Evolutionary conservation across 2,888 invertebrate species (phyloP).

Genomic region (Lamellibrachia satsuma): DNA sequence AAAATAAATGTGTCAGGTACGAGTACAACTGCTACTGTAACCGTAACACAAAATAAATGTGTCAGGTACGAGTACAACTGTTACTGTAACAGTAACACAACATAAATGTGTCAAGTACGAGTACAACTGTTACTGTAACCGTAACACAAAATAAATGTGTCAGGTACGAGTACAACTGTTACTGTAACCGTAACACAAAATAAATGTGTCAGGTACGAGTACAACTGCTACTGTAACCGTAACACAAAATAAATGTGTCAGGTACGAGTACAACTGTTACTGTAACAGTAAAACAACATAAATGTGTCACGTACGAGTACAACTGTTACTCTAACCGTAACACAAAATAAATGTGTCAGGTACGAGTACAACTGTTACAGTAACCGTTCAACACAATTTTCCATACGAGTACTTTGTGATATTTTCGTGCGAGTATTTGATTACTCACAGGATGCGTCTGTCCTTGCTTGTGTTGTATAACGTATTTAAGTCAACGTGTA

Average conservation of each 20-base stretch:
- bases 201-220: slow-evolving; percentile 34
- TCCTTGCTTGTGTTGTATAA: not conserved
- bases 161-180: slow-evolving; percentile 30
- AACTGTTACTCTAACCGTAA: not conserved
- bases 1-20: slow-evolving; percentile 33
- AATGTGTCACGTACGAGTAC: slow-evolving; percentile 33
- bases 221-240: not conserved
- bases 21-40: not conserved
- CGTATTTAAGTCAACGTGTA: too few relatives aligned
- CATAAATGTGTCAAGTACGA: not conserved
- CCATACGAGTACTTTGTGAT: not conserved
- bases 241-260: slow-evolving; percentile 30
- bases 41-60: slow-evolving; percentile 25
- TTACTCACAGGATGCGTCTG: not conserved
- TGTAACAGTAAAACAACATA: not conserved
- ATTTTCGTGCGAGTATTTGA: not conserved
- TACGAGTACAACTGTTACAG: not conserved
- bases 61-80: slow-evolving; percentile 31
- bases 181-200: not conserved
- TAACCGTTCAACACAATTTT: not conserved
- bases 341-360: not conserved
- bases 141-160: slow-evolving; percentile 25
- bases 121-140: not conserved
- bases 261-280: slow-evolving; percentile 25
- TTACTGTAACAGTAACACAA: not conserved